Evolutionary conservation across 2,888 invertebrate species (phyloP).

Genomic region (Vandiemenella viatica): DNA sequence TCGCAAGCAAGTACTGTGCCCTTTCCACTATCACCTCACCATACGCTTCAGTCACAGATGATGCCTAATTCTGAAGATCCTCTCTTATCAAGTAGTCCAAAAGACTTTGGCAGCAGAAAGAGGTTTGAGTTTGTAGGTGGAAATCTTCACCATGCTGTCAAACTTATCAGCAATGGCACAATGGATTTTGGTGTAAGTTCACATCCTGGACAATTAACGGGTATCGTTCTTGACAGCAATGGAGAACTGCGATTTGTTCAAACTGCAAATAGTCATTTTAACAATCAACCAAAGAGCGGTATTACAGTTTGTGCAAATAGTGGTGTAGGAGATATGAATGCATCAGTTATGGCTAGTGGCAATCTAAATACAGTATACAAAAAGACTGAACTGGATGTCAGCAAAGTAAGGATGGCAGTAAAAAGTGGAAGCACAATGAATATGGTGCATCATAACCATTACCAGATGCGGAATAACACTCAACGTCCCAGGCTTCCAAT

Average conservation of each 20-base stretch:
- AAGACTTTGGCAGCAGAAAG: conserved; percentile 41
- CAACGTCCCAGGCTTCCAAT: conserved; percentile 24
- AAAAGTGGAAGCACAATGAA: conserved; percentile 23
- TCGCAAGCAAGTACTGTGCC: conserved; percentile 27
- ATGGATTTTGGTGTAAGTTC: conserved; percentile 36
- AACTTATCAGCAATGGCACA: conserved; percentile 36
- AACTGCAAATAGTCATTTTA: conserved; percentile 26
- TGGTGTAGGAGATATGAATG: not conserved
- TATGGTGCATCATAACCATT: conserved; percentile 22
- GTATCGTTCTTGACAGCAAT: conserved; percentile 43
- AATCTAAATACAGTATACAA: conserved; percentile 6
- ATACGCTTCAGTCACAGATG: conserved; percentile 58
- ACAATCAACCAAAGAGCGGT: conserved; percentile 7
- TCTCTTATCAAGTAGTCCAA: conserved; percentile 64
- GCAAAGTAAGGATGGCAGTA: conserved; percentile 25
- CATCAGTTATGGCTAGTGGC: conserved; percentile 1
- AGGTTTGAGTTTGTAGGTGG: conserved; percentile 23
- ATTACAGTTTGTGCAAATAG: conserved; percentile 5
- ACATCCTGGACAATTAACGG: conserved; percentile 33
- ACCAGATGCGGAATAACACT: conserved; percentile 25
- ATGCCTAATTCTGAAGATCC: conserved; percentile 82
- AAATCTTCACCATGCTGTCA: conserved; percentile 36
- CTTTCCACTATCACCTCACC: conserved; percentile 29
- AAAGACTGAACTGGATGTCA: conserved; percentile 18
- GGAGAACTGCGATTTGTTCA: conserved; percentile 46